Conservation (phyloP, 2,113 vertebrate species). For the Penelope pileata region DNA sequence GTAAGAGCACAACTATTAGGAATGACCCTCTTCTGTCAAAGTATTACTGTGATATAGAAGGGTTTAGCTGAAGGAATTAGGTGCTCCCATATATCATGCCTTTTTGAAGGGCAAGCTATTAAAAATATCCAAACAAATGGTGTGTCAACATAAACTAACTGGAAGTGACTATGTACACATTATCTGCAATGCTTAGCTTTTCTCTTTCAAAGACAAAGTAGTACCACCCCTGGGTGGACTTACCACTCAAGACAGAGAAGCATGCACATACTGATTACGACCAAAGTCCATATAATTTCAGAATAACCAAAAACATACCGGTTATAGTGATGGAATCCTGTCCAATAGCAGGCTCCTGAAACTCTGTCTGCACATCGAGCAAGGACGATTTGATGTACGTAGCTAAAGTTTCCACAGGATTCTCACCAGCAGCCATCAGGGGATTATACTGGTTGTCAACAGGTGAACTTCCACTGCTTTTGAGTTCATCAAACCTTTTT, state of each 20-base stretch:
- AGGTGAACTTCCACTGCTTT: slow-evolving; percentile 84
- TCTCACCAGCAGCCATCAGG: slow-evolving; percentile 78
- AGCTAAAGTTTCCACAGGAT: slow-evolving; percentile 82
- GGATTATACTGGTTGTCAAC: slow-evolving; percentile 90
- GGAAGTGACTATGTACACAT: neutral
- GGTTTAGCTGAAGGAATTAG: neutral
- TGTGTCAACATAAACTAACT: neutral
- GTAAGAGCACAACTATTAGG: neutral
- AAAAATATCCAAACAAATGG: neutral
- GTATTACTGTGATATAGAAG: neutral
- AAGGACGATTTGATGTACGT: slow-evolving; percentile 85
- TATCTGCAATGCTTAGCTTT: neutral
- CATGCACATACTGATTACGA: neutral
- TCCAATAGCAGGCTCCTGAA: slow-evolving; percentile 74
- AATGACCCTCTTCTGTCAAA: neutral
- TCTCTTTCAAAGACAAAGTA: neutral
- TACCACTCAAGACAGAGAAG: neutral
- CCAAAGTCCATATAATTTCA: slow-evolving; percentile 4
- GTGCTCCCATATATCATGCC: neutral
- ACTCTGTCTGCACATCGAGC: slow-evolving; percentile 78
- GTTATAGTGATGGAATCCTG: slow-evolving; percentile 81
- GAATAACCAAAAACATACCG: slow-evolving; percentile 76
- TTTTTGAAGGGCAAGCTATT: neutral
- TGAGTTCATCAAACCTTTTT: slow-evolving; percentile 94
- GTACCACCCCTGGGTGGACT: neutral